phyloP scores from a whole-genome alignment of 2,888 invertebrate species.

The Gisinianus flammeolus region DNA sequence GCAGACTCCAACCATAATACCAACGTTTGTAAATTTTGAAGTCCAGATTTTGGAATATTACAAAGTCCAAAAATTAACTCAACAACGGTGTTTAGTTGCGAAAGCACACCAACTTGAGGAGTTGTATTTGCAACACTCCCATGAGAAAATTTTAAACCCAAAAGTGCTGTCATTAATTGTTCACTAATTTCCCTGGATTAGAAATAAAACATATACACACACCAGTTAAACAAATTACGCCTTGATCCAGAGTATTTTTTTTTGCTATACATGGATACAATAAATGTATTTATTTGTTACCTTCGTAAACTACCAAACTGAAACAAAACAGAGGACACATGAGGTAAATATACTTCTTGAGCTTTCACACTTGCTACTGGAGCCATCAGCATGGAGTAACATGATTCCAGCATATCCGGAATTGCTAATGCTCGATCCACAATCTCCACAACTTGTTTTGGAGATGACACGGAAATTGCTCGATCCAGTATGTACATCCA shows the following conservation, averaged over 20 bases:
- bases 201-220: not conserved
- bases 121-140: slow-evolving; percentile 51
- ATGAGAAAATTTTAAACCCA: not conserved
- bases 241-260: too few species aligned
- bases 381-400: slow-evolving; percentile 75
- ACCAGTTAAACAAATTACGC: not conserved
- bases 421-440: slow-evolving; percentile 70
- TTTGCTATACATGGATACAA: not conserved
- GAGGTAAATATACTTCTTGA: slow-evolving; percentile 55
- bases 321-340: slow-evolving; percentile 66
- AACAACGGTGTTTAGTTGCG: slow-evolving; percentile 71
- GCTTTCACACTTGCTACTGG: slow-evolving; percentile 65
- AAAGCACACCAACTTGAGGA: slow-evolving; percentile 60
- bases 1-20: slow-evolving; percentile 54
- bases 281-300: slow-evolving; percentile 49
- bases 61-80: slow-evolving; percentile 82
- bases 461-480: slow-evolving; percentile 50
- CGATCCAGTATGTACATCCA: slow-evolving; percentile 58
- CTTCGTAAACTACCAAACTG: slow-evolving; percentile 65
- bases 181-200: not conserved
- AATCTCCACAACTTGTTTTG: slow-evolving; percentile 47
- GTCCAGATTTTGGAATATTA: slow-evolving; percentile 54
- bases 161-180: not conserved
- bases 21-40: slow-evolving; percentile 50
- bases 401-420: slow-evolving; percentile 72